A percentile compares a stretch with the other conserved stretches of the same genome.
phyloP scores from a whole-genome alignment of 2,797 vertebrate genomes.

The Fratercula arctica region DNA sequence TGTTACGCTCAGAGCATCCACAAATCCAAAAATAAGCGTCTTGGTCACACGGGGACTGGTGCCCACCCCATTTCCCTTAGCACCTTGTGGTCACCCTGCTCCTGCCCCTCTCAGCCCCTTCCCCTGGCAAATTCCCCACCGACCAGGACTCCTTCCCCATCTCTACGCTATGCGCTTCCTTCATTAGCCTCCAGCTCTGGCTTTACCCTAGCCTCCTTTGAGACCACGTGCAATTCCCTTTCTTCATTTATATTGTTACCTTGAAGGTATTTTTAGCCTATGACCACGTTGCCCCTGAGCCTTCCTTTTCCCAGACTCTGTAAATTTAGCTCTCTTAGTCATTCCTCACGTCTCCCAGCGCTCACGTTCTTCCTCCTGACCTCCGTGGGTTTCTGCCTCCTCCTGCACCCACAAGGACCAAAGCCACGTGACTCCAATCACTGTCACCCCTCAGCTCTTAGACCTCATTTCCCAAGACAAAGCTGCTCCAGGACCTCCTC shows the following conservation, averaged over 20 bases:
- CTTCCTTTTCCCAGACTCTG: constrained; percentile 7
- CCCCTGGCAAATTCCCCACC: not conserved
- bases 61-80: rapidly evolving
- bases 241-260: constrained; percentile 50
- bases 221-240: not conserved
- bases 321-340: constrained; percentile 52
- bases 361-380: not conserved
- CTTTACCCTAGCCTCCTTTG: not conserved
- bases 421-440: rapidly evolving
- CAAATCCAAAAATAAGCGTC: not conserved
- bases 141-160: not conserved
- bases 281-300: constrained; percentile 33
- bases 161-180: rapidly evolving
- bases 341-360: not conserved
- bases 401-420: not conserved
- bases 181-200: not conserved
- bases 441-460: not conserved
- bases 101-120: rapidly evolving
- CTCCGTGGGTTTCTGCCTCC: not conserved
- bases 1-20: rapidly evolving
- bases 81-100: not conserved
- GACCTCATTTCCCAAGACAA: not conserved
- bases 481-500: not conserved
- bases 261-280: constrained; percentile 61
- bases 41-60: rapidly evolving